Base-by-base conservation (phyloP, 2,797 vertebrate species). In the Gallinago nigripennis region DNA sequence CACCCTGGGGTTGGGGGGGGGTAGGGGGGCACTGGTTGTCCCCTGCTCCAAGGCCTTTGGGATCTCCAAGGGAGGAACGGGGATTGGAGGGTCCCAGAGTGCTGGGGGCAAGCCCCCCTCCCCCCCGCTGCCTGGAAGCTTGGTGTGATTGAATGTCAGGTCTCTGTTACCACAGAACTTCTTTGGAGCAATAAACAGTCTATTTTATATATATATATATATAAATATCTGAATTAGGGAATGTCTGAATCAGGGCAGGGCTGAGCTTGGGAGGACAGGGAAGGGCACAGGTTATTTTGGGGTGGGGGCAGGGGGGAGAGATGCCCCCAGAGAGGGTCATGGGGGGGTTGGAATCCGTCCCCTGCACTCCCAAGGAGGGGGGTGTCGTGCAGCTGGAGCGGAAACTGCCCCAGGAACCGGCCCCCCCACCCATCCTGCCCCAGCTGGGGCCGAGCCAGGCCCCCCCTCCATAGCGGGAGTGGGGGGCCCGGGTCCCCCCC, bases 361-460 rank as follows among this genome's bases (percentile, higher is more conserved):
- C 48, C 31, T 3, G 39, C 3, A 2, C 19, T 27, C n/a, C 15
- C 8, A 23, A 16, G 27, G 20, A 7, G 6, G 33, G 45, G 30
- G 45, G 43, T 25, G 35, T 61, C 8, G 1, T 27, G 25, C 2
- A 3, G 61, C 27, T 2, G 0, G n/a, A 54, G 17, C 12, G 71
- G 93, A 92, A 96, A 80, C 79, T 68, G 57, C 71, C 57, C 60
- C 8, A 14, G 43, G 70, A 78, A 30, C 16, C 5, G 45, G 53
- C 61, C 57, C 57, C 93, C 85, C 90, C 43, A 30, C 95, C 95
- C 95, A 84, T 90, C 95, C 91, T 89, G 91, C 93, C 65, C 69
- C 0, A 2, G 60, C 76, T 78, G 66, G 64, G 83, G 81, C 69
- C 8, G 7, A 33, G 73, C 90, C 78, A 86, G 88, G 60, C 66